Base-by-base conservation (phyloP, 2,113 vertebrate species). In the Hystrix cristata region DNA sequence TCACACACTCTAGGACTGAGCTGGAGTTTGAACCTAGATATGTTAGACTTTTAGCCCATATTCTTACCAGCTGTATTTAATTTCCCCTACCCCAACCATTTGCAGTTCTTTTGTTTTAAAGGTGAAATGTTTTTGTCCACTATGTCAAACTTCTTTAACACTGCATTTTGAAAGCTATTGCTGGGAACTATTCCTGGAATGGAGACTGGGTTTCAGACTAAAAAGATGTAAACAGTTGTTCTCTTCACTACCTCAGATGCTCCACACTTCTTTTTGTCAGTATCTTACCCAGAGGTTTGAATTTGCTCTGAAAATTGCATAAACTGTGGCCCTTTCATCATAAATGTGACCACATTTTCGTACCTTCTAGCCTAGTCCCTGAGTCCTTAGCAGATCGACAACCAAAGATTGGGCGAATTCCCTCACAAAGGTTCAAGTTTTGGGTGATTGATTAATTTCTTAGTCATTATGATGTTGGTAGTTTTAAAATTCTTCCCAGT, bases 401-500 rank as follows among this genome's bases (percentile, higher is more conserved):
- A 59, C 6, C 23, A 86, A 93, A 62, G 18, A 16, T 43, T 51
- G 59, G 4, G 29, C 95, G 25, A 91, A 1, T 93, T 88, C 16
- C 82, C 95, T 65, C 46, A 55, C 11, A 86, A 15, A 27, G 7
- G 43, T 60, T 74, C 25, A 4, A 19, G 0, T 79, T 69, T n/a
- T 48, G 43, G 29, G 13, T 43, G 57, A 72, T 21, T 53, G 7
- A 5, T 64, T 65, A 55, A 90, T 60, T 93, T 96, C 69, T 93
- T 60, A 67, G 43, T 48, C 62, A 72, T 92, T 86, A 67, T 18
- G 31, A 53, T 53, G n/a, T 3, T 34, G 79, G 14, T 5, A 21
- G n/a, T 57, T 95, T 89, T 62, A 67, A 92, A 91, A 62, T 88
- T 5, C 3, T 67, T 88, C 53, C 74, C 51, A 76, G 43, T 86